Evolutionary conservation across 1,140 invertebrate genomes (phyloP), one percentile per base, ranked within the genome.

Genomic region (Macrosteles quadrilineatus): DNA sequence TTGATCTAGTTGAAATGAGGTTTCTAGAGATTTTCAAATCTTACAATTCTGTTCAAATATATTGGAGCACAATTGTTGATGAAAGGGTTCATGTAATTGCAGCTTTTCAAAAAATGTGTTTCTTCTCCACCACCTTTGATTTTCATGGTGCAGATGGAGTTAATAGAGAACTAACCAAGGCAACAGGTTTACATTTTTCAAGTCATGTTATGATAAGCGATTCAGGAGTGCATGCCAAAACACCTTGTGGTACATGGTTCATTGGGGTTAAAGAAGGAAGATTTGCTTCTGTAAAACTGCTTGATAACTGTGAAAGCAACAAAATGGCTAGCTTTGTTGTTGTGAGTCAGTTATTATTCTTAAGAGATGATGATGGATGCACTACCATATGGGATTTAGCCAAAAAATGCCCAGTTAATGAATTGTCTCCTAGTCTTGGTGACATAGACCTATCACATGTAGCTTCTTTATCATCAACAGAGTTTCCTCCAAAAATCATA

Each of bases 401-500:
- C 27, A 11, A 23, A 2, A 14, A 29, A 4, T 59, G 12, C 2
- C 12, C 1, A 25, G n/a, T 59, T 27, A 59, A 59, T 27, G 21
- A 25, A 12, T 29, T 59, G 55, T 25, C 55, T 11, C 25, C 9
- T 59, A 6, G 2, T 21, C 3, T 27, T 11, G 55, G 55, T 9
- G 3, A 9, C 2, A 11, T 14, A 9, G 12, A 11, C 6, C 1
- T 12, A 25, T 25, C 23, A 3, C 55, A 25, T 6, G 25, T n/a
- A 11, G 23, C 9, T 11, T 6, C 2, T 27, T 59, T 59, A 23
- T 6, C 9, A 59, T 6, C 25, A 9, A n/a, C 27, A 6, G 21
- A 12, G 2, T 59, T 59, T 59, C 55, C 55, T 6, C 55, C 55
- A 25, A 59, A 59, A 30, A n/a, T 59, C 12, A 27, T 59, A 9